Conservation (phyloP, 2,797 vertebrate species). For the Pitangus sulphuratus region DNA sequence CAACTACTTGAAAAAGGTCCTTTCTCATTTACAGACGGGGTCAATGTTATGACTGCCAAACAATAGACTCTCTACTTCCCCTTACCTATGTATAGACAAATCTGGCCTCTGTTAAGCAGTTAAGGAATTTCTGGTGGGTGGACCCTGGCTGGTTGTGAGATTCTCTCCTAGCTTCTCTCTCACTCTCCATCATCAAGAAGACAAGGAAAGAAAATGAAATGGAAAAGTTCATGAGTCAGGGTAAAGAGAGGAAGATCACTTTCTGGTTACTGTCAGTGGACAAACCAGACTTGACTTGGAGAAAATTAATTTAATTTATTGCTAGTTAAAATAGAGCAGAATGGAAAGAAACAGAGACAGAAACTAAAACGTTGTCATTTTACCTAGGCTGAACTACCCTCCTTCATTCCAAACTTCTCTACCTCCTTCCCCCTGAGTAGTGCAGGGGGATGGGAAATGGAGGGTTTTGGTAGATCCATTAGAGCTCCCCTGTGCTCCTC, state of each 20-base stretch:
- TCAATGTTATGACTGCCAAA: not conserved
- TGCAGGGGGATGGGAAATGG: not conserved
- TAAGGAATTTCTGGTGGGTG: not conserved
- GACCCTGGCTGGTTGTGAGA: not conserved
- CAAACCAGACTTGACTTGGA: not conserved
- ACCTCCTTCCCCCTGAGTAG: not conserved
- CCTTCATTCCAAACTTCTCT: not conserved
- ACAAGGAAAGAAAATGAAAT: not conserved
- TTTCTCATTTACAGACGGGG: not conserved
- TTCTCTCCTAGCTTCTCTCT: not conserved
- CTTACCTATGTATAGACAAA: not conserved
- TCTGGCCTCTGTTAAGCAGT: not conserved
- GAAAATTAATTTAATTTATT: not conserved
- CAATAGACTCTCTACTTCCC: not conserved
- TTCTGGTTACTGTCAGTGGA: not conserved
- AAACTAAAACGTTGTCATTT: not conserved
- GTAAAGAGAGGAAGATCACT: not conserved
- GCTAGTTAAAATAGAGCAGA: not conserved
- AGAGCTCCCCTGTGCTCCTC: not conserved
- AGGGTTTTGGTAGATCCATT: rapidly evolving
- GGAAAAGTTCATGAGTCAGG: not conserved
- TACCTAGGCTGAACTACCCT: not conserved
- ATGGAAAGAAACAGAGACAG: not conserved
- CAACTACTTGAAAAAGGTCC: not conserved
- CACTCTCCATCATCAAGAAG: not conserved